These are phyloP conservation scores for Tetanocera ferruginea DNA, from an alignment of 2,888 invertebrate species.

Conservation along the genomic window DNA sequence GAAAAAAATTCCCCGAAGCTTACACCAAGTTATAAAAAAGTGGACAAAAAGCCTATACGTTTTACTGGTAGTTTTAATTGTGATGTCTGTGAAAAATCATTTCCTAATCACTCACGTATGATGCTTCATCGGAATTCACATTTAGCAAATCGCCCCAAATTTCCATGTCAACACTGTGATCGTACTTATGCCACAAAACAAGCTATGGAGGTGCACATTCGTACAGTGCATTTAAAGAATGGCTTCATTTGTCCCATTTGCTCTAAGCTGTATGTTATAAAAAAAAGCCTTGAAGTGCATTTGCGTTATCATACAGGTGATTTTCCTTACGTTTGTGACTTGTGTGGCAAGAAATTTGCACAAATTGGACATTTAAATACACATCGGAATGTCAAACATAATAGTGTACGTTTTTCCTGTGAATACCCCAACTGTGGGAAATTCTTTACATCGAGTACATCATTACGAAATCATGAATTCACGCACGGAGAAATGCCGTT, in stretches of 20 bases:
- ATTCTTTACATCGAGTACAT: slow-evolving; percentile 57
- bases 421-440: slow-evolving; percentile 55
- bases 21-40: neutral
- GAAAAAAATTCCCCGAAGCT: neutral
- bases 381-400: slow-evolving; percentile 57
- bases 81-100: slow-evolving; percentile 50
- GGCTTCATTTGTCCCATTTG: slow-evolving; percentile 54
- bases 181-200: slow-evolving; percentile 57
- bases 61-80: slow-evolving; percentile 48
- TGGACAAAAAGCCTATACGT: slow-evolving; percentile 28
- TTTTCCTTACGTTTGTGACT: slow-evolving; percentile 57
- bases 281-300: slow-evolving; percentile 58
- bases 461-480: slow-evolving; percentile 58
- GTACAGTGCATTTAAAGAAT: slow-evolving; percentile 51
- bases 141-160: slow-evolving; percentile 49
- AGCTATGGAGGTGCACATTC: slow-evolving; percentile 55
- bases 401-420: slow-evolving; percentile 55
- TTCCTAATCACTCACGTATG: slow-evolving; percentile 53
- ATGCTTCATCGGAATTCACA: slow-evolving; percentile 50
- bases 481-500: slow-evolving; percentile 58
- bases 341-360: slow-evolving; percentile 57
- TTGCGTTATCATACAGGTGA: slow-evolving; percentile 57
- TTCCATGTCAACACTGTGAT: slow-evolving; percentile 48
- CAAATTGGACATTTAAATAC: slow-evolving; percentile 58
- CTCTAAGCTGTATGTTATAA: slow-evolving; percentile 55